phyloP scores from a whole-genome alignment of 2,888 invertebrate species.

The Notodromas monacha region DNA sequence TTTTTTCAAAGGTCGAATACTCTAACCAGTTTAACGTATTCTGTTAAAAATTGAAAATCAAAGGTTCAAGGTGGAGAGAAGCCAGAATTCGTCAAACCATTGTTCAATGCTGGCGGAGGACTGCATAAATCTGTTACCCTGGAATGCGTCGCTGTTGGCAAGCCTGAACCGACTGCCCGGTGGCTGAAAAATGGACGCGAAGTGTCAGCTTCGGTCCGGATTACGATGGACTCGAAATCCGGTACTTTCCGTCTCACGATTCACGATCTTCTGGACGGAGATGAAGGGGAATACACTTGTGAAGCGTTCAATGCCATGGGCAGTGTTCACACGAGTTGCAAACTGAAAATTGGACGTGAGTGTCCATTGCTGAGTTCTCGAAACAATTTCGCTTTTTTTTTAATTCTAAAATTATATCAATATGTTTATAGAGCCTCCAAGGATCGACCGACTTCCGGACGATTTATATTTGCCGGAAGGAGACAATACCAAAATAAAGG shows the following conservation, averaged over 20 bases:
- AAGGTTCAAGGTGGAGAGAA: slow-evolving; percentile 58
- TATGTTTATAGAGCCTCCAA: slow-evolving; percentile 35
- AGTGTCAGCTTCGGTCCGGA: slow-evolving; percentile 33
- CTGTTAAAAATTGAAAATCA: too few species aligned
- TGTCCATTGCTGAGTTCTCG: too few species aligned
- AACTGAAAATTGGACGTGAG: slow-evolving; percentile 61
- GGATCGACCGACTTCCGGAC: slow-evolving; percentile 59
- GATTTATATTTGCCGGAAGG: slow-evolving; percentile 65
- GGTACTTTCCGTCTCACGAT: slow-evolving; percentile 56
- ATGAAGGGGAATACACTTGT: slow-evolving; percentile 84
- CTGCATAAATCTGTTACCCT: slow-evolving; percentile 43
- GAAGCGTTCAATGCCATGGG: slow-evolving; percentile 79
- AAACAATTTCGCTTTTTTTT: too few species aligned
- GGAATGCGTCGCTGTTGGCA: slow-evolving; percentile 61
- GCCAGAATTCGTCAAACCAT: slow-evolving; percentile 51
- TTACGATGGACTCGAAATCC: slow-evolving; percentile 26
- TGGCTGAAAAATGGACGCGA: slow-evolving; percentile 76
- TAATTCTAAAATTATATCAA: slow-evolving; percentile 1
- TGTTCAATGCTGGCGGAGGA: slow-evolving; percentile 39
- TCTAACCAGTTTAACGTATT: too few species aligned
- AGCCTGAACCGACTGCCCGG: slow-evolving; percentile 50
- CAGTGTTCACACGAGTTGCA: slow-evolving; percentile 49
- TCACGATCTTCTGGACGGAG: slow-evolving; percentile 51
- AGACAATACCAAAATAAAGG: slow-evolving; percentile 88
- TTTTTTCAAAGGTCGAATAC: too few species aligned